phyloP scores from a whole-genome alignment of 2,113 vertebrate genomes.

The Ondatra zibethicus region DNA sequence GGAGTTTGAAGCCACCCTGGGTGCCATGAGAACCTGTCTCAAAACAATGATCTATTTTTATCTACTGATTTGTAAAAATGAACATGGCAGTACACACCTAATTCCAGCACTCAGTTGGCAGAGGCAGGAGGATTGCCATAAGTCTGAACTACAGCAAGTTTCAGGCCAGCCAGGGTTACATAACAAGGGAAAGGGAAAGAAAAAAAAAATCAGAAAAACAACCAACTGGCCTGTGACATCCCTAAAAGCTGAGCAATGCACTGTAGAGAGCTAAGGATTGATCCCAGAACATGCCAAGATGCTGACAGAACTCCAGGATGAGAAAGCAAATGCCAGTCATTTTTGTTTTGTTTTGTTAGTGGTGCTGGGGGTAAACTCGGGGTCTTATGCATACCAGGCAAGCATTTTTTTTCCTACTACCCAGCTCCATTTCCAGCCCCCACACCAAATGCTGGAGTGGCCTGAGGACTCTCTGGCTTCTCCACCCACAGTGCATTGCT shows the following conservation, averaged over 20 bases:
- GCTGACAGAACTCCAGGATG: background rate
- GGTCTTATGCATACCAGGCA: background rate
- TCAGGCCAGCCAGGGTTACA: background rate
- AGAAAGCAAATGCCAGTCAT: background rate
- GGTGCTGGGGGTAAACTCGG: background rate
- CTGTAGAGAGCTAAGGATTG: background rate
- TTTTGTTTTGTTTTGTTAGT: background rate
- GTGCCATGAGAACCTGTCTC: background rate
- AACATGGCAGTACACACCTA: background rate
- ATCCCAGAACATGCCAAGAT: background rate
- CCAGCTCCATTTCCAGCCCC: background rate
- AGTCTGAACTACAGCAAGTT: background rate
- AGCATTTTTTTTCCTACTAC: background rate
- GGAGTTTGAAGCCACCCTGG: background rate
- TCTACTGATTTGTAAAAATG: background rate
- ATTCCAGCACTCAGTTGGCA: background rate
- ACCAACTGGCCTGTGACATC: background rate
- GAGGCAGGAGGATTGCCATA: background rate
- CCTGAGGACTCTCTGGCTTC: background rate
- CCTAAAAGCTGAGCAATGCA: background rate
- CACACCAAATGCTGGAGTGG: background rate
- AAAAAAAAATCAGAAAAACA: background rate
- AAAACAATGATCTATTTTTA: background rate
- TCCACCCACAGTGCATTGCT: background rate
- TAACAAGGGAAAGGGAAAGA: background rate